Evolutionary conservation across 2,113 vertebrate species (phyloP).

Genomic region (Shinisaurus crocodilurus): DNA sequence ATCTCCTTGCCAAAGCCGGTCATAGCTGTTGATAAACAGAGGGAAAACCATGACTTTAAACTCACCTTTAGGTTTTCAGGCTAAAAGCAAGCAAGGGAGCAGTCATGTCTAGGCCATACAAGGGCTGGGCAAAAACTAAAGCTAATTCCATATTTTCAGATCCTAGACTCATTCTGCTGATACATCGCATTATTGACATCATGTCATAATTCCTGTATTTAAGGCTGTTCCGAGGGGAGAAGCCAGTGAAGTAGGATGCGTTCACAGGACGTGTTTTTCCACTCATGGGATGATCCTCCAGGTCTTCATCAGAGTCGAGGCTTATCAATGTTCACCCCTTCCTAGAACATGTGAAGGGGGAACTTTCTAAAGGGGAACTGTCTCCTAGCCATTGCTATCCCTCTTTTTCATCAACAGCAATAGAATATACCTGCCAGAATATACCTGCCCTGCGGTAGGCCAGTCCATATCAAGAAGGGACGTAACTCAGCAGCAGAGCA

Average conservation of each 20-base stretch:
- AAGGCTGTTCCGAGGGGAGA: not conserved
- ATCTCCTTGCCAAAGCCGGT: conserved; percentile 21
- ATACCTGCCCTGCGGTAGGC: not conserved
- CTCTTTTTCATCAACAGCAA: not conserved
- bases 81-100: conserved; percentile 42
- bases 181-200: conserved; percentile 32
- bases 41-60: conserved; percentile 53
- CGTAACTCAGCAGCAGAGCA: not conserved
- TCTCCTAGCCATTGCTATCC: not conserved
- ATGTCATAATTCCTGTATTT: not conserved
- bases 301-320: not conserved
- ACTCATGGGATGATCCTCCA: not conserved
- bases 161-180: conserved; percentile 44
- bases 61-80: conserved; percentile 57
- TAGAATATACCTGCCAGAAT: not conserved
- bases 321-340: not conserved
- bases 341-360: not conserved
- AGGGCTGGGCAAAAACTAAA: conserved; percentile 44
- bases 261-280: not conserved
- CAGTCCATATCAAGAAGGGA: not conserved
- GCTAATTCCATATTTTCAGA: conserved; percentile 58
- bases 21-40: conserved; percentile 57
- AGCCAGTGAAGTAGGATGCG: not conserved
- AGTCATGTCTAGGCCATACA: conserved; percentile 35
- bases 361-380: not conserved